Conservation (phyloP, 2,888 invertebrate species). For the Lasioglossum figueresi region DNA sequence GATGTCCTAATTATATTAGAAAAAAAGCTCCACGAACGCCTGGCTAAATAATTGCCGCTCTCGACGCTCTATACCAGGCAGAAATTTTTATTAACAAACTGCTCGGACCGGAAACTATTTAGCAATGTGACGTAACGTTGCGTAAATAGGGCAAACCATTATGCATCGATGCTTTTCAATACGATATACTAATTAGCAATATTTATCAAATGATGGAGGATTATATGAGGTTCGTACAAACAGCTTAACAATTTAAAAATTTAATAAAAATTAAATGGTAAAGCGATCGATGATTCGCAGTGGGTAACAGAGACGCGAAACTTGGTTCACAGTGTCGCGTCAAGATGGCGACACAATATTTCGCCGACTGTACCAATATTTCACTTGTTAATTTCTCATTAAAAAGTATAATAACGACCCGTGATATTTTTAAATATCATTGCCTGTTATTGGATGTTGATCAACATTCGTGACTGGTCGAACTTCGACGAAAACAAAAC, state of each 20-base stretch:
- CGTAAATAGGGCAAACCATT: not conserved
- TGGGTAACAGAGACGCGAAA: conserved; percentile 13
- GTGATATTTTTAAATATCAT: not conserved
- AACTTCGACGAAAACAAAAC: not conserved
- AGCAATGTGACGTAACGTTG: not conserved
- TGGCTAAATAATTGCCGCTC: not conserved
- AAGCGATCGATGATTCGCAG: conserved; percentile 13
- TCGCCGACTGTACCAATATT: conserved; percentile 25
- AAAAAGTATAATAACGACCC: not conserved
- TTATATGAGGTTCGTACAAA: not conserved
- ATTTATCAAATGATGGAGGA: not conserved
- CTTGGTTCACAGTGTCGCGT: not conserved
- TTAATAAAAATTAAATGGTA: not conserved
- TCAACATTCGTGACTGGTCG: not conserved
- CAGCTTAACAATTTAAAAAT: not conserved
- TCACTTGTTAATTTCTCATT: conserved; percentile 35
- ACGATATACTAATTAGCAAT: not conserved
- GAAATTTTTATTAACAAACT: conserved; percentile 1
- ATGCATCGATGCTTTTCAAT: not conserved
- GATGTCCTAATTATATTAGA: conserved; percentile 45
- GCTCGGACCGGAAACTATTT: not conserved
- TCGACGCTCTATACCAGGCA: not conserved
- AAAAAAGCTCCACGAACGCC: not conserved
- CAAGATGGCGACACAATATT: conserved; percentile 28
- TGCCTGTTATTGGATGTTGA: not conserved